These are phyloP conservation scores for Poecile montanus DNA, from an alignment of 2,797 vertebrate genomes.

Conservation along the genomic window DNA sequence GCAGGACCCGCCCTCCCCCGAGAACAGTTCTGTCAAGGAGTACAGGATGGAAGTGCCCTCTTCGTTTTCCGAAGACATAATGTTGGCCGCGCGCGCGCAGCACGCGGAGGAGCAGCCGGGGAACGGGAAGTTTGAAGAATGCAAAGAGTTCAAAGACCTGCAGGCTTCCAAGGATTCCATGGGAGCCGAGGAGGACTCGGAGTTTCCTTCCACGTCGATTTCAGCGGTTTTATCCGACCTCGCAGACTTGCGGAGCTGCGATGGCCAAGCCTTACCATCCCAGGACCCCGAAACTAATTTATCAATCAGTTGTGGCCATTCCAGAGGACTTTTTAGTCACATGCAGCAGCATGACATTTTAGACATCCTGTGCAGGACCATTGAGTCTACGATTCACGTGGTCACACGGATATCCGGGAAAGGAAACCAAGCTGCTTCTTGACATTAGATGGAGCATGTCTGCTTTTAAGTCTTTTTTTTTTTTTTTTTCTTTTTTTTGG, in stretches of 20 bases:
- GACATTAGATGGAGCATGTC: constrained; percentile 88
- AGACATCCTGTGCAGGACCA: constrained; percentile 95
- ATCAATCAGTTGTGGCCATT: constrained; percentile 81
- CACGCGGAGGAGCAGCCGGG: constrained; percentile 77
- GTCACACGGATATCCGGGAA: constrained; percentile 91
- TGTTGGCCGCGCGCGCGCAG: constrained; percentile 57
- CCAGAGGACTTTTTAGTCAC: constrained; percentile 83
- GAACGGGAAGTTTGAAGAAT: constrained; percentile 67
- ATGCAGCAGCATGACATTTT: constrained; percentile 90
- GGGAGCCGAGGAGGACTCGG: constrained; percentile 76
- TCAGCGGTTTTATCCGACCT: constrained; percentile 84
- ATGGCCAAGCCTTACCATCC: constrained; percentile 80
- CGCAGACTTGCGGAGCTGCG: constrained; percentile 82
- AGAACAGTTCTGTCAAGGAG: constrained; percentile 83
- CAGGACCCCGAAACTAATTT: constrained; percentile 82
- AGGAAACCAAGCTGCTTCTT: constrained; percentile 89
- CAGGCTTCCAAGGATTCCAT: constrained; percentile 78
- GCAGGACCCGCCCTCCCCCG: constrained; percentile 93
- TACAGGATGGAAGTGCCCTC: constrained; percentile 90
- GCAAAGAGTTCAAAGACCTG: constrained; percentile 82
- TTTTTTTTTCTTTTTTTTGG: neutral
- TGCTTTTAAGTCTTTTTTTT: constrained; percentile 76
- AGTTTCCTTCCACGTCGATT: constrained; percentile 83
- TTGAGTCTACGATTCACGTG: constrained; percentile 94
- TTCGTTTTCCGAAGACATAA: constrained; percentile 77